Evolutionary conservation across 35 echinoderm and acorn worm genomes (phyloP), one percentile per base, ranked within the genome.

Genomic region (Lytechinus variegatus): DNA sequence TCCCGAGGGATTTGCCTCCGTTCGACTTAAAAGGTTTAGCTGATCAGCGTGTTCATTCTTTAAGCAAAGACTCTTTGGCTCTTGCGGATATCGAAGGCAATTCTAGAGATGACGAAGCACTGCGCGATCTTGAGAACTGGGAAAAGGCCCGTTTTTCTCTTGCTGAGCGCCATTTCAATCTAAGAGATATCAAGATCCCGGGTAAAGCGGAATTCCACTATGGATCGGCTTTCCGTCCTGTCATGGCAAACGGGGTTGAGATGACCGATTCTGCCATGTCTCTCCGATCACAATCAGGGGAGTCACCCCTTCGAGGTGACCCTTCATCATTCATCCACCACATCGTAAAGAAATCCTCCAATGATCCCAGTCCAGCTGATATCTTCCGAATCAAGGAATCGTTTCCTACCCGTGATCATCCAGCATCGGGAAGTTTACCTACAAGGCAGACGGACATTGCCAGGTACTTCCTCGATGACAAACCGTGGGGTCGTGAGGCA

Each of bases 141-240:
- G 92, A 93, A 27, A 93, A 93, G 27, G 52, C 92, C 21, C 92
- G 92, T 54, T 93, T 93, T 6, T 93, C 92, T 21, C 54, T 93
- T 14, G 92, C 92, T 27, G 92, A 93, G n/a, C 52, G 92, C 52
- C 92, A 93, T 54, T 57, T 93, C 57, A 54, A 93, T 57, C 54
- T 93, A 24, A 54, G 92, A 93, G 92, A 93, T 10, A 57, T 54
- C 3, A 93, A 93, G 54, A 93, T 93, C 10, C 92, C 92, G 53
- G 55, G 53, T 8, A 93, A 93, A 57, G 11, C 54, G 28, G 92
- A 93, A 28, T 93, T 93, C 24, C 92, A 93, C 54, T 93, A 55
- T 54, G 92, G 92, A 28, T 93, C 92, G 52, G 92, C 92, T 93
- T 93, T 93, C 92, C 92, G 54, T 55, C 92, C 92, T 21, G 92